Base-by-base conservation (phyloP, 1,140 invertebrate species). In the Drosophila aff. region DNA sequence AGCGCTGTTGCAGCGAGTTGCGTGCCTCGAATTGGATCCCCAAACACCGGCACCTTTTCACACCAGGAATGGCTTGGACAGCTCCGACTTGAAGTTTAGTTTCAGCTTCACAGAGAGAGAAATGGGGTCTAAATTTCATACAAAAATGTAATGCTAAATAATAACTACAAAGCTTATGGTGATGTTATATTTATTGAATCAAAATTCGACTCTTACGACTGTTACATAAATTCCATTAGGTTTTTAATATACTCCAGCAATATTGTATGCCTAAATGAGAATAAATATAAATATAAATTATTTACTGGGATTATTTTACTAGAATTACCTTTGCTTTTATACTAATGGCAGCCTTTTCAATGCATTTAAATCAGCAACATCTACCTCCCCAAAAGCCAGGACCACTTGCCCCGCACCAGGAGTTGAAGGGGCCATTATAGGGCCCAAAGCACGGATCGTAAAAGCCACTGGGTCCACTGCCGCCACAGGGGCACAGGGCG, bases 391-490 rank as follows among this genome's bases (percentile, higher is more conserved):
- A 81, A 31, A 53, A 81, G 4, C 66, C 61, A 3, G 80, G 80
- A 15, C 79, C 75, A 36, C 67, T 50, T 0, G 75, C 36, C 1
- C 80, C 75, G 18, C 74, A 78, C 47, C 75, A 78, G 0, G 58
- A 74, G 38, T 82, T 82, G n/a, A 82, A 82, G 0, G 75, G 69
- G 7, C 81, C 81, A n/a, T 79, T 60, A 47, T 44, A 82, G 26
- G 53, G 23, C 5, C 80, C 80, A 44, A 69, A 79, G 49, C 76
- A 76, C 8, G 79, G 57, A 66, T 83, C 80, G 41, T 68, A 82
- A 26, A 79, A 82, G 10, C 81, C 81, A 21, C 69, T 65, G 0
- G 81, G 80, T 10, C 68, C 75, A 53, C 64, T 65, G 26, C 81
- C 68, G 0, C 80, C 80, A 38, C 81, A 82, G n/a, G 64, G 41